phyloP scores from a whole-genome alignment of 2,797 vertebrate species.

The Clarias fuscus region DNA sequence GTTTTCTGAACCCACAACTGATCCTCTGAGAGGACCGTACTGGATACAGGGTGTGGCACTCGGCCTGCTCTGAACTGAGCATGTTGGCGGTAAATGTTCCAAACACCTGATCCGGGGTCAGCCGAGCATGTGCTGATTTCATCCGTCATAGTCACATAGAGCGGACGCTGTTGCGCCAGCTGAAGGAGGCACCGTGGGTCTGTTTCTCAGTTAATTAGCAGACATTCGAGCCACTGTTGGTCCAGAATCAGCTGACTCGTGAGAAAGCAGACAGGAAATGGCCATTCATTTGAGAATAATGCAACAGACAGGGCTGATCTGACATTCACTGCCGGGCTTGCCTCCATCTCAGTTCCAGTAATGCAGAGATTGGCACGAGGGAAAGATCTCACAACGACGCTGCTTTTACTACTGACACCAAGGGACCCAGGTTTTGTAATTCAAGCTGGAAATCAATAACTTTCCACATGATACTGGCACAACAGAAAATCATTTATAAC shows the following conservation, averaged over 20 bases:
- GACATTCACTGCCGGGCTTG: conserved; percentile 37
- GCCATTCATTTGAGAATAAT: conserved; percentile 47
- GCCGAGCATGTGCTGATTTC: conserved; percentile 11
- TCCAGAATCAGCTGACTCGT: conserved; percentile 36
- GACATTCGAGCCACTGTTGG: conserved; percentile 34
- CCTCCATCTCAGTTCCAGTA: conserved; percentile 38
- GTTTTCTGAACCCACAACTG: conserved; percentile 29
- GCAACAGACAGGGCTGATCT: conserved; percentile 28
- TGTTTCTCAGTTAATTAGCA: conserved; percentile 33
- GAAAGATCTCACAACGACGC: conserved; percentile 2
- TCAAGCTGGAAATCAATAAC: conserved; percentile 2
- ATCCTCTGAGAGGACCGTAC: conserved; percentile 7
- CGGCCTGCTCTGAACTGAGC: not conserved
- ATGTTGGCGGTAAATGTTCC: conserved; percentile 9
- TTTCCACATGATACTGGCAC: not conserved
- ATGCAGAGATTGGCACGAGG: conserved; percentile 23
- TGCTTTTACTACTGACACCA: conserved; percentile 5
- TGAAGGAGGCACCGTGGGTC: not conserved
- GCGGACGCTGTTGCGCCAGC: conserved; percentile 15
- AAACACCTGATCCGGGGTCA: conserved; percentile 23
- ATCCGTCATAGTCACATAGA: not conserved
- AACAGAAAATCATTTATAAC: not conserved
- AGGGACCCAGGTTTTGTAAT: conserved; percentile 13
- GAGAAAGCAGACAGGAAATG: conserved; percentile 43
- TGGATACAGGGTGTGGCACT: conserved; percentile 24